Evolutionary conservation across 2,797 vertebrate species (phyloP).

Genomic region (Anas flavirostris): DNA sequence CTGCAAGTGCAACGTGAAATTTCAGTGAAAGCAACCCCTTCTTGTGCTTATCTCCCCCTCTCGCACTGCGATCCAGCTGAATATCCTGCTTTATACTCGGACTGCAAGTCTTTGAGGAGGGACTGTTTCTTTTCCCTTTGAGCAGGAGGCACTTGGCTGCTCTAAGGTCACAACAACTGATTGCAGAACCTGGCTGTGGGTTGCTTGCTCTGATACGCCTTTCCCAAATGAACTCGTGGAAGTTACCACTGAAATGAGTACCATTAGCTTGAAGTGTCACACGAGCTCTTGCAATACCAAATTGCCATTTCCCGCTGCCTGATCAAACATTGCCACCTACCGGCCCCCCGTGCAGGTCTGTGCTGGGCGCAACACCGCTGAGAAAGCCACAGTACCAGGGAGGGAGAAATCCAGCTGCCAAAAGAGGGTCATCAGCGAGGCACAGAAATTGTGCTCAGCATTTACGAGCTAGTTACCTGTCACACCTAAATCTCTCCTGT

Average conservation of each 20-base stretch:
- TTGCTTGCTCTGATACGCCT: accelerated
- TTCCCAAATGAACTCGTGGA: neutral
- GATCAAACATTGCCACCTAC: slow-evolving; percentile 70
- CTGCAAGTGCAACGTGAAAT: neutral
- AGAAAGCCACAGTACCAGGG: neutral
- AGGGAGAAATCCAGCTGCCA: accelerated
- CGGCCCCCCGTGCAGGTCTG: neutral
- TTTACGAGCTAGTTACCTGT: neutral
- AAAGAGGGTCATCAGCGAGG: neutral
- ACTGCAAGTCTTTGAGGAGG: neutral
- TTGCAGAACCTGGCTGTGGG: neutral
- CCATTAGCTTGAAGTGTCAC: neutral
- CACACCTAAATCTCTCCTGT: accelerated
- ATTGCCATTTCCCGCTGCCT: neutral
- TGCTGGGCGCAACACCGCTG: neutral
- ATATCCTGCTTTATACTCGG: neutral
- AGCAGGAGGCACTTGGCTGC: neutral
- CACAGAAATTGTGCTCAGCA: accelerated
- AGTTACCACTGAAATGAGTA: neutral
- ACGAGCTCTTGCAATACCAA: neutral
- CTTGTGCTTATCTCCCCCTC: neutral
- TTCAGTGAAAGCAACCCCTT: neutral
- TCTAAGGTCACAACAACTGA: neutral
- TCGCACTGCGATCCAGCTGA: neutral
- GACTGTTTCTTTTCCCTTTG: neutral